These are phyloP conservation scores for Macaria liturata DNA, from an alignment of 2,888 invertebrate genomes.

Conservation along the genomic window DNA sequence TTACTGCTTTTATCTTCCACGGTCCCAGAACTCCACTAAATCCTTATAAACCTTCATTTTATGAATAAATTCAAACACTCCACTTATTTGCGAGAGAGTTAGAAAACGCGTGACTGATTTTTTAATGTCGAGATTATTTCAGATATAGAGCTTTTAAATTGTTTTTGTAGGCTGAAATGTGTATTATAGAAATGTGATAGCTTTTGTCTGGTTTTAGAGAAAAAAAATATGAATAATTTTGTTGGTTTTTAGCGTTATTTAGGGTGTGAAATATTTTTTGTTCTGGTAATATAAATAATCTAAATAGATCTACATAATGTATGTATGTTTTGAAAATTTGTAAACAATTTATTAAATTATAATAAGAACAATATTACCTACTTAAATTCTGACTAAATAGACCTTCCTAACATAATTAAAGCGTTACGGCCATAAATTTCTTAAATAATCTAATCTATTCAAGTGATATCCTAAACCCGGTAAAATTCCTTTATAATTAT, in stretches of 20 bases:
- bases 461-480: conserved; percentile 24
- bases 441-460: conserved; percentile 33
- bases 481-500: conserved; percentile 36
- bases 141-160: conserved; percentile 25
- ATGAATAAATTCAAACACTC: conserved; percentile 29
- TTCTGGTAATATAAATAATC: too few relatives aligned
- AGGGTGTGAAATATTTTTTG: too few relatives aligned
- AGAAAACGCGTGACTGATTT: conserved; percentile 28
- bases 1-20: conserved; percentile 7
- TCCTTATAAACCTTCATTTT: conserved; percentile 27
- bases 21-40: conserved; percentile 21
- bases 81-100: conserved; percentile 27
- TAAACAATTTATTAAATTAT: too few relatives aligned
- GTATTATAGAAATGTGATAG: conserved; percentile 8
- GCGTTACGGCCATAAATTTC: not conserved
- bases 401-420: not conserved
- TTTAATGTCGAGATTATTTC: conserved; percentile 30
- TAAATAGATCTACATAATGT: too few relatives aligned
- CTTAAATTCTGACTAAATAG: not conserved
- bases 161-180: conserved; percentile 23
- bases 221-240: too few relatives aligned
- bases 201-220: conserved; percentile 3
- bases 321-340: too few relatives aligned
- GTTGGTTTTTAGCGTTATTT: too few relatives aligned
- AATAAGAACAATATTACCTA: too few relatives aligned